Evolutionary conservation across 2,113 vertebrate species (phyloP).

Genomic region (Hippopotamus amphibius): DNA sequence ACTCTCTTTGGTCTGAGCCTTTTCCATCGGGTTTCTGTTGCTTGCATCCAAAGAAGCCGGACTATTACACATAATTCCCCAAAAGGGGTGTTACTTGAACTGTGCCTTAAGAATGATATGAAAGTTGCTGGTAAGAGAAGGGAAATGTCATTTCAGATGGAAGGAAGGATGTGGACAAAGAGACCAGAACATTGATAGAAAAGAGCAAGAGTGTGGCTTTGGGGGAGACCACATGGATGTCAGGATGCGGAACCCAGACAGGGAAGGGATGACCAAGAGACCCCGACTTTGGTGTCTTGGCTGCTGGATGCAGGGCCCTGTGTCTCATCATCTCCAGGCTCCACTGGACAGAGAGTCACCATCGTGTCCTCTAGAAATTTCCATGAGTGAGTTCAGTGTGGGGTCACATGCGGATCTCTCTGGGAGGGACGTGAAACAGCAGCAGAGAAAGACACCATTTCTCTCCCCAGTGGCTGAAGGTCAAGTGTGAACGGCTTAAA

Average conservation of each 20-base stretch:
- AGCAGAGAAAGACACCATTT: background rate
- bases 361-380: background rate
- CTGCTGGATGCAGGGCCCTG: background rate
- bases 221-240: background rate
- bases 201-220: rapidly evolving
- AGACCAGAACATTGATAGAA: background rate
- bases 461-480: background rate
- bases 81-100: background rate
- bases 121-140: background rate
- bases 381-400: too few species aligned
- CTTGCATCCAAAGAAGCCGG: background rate
- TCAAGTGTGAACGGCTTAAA: background rate
- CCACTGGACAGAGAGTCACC: background rate
- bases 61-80: background rate
- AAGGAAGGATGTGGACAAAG: background rate
- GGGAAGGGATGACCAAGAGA: background rate
- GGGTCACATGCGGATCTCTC: too few species aligned
- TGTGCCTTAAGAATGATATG: background rate
- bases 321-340: background rate
- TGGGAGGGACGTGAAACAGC: too few species aligned
- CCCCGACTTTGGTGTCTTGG: background rate
- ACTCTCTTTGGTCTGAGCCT: background rate
- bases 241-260: too few species aligned
- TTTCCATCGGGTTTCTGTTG: background rate
- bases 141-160: too few species aligned